These are phyloP conservation scores for Orientallactaga sibirica DNA, from an alignment of 2,797 vertebrate genomes.

Conservation along the genomic window DNA sequence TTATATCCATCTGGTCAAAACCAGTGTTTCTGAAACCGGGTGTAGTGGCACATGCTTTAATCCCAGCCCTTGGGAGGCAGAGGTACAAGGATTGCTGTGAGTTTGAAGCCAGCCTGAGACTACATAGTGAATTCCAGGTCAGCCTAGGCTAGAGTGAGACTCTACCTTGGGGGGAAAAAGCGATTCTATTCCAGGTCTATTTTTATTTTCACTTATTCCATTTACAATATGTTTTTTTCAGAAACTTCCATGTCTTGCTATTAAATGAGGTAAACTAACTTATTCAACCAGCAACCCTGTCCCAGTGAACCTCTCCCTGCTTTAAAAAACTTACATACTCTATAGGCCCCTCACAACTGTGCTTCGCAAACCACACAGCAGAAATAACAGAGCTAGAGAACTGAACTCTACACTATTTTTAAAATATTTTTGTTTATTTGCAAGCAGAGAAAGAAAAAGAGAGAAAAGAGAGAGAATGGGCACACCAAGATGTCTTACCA, in stretches of 20 bases:
- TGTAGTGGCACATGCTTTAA: too few species aligned
- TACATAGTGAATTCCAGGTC: too few species aligned
- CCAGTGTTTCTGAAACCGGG: neutral
- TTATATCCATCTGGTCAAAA: constrained; percentile 7
- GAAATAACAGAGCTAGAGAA: neutral
- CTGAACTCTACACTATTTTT: neutral
- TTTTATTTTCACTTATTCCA: constrained; percentile 4
- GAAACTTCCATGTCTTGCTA: neutral
- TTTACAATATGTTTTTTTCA: neutral
- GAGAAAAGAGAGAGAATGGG: too few species aligned
- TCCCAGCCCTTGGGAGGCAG: too few species aligned
- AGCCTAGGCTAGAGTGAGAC: too few species aligned
- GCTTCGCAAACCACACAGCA: constrained; percentile 30
- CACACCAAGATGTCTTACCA: too few species aligned
- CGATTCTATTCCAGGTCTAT: neutral
- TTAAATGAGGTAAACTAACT: constrained; percentile 33
- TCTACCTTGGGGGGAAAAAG: too few species aligned
- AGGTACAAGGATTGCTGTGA: too few species aligned
- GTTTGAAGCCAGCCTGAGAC: too few species aligned
- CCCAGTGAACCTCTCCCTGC: neutral
- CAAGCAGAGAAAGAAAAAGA: too few species aligned
- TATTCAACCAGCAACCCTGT: neutral
- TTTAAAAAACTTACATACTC: constrained; percentile 14
- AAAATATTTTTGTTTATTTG: too few species aligned
- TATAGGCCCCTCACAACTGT: neutral